Base-by-base conservation (phyloP, 2,797 vertebrate species). In the Tenualosa thibaudeaui region DNA sequence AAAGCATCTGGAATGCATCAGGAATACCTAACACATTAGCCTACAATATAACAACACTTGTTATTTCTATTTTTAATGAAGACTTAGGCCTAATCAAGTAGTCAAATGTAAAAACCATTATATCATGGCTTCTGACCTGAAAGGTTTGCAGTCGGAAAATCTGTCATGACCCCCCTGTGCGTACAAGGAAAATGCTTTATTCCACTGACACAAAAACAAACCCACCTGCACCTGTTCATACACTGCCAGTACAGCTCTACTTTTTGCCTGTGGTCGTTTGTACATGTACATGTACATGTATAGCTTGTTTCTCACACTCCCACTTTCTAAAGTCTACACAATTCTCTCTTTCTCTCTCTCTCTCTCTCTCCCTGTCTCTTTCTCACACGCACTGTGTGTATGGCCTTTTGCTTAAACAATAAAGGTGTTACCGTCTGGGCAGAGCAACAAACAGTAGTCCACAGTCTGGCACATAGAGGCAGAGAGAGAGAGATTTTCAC, bases 141-240 rank as follows among this genome's bases (percentile, higher is more conserved):
- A 78, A 43, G 17, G 40, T 8, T 78, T 22, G 15, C 2, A 22
- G 71, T 78, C 19, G 71, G 71, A 78, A 78, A 78, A 46, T 78
- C 37, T 78, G 71, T 43, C 17, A 46, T 46, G 17, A 43, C 71
- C 71, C 15, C 37, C 15, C 5, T 46, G 17, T 8, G 40, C 17
- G 40, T 78, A 46, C 71, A 46, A 78, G 71, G 71, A 78, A 78
- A 43, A 37, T 78, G 71, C 71, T 19, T 22, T 46, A 78, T 78
- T 78, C 71, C 40, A 78, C 71, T 78, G 71, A 78, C 71, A 78
- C 40, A 78, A 19, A 78, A 78, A 78, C 71, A 43, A 19, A 46
- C 71, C 37, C 37, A 78, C 71, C 37, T 78, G 37, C 71, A 78
- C 71, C 71, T 78, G 71, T 46, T 78, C 10, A 12, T 12, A 12